These are phyloP conservation scores for Sarcoramphus papa DNA, from an alignment of 2,797 vertebrate genomes.

Conservation along the genomic window DNA sequence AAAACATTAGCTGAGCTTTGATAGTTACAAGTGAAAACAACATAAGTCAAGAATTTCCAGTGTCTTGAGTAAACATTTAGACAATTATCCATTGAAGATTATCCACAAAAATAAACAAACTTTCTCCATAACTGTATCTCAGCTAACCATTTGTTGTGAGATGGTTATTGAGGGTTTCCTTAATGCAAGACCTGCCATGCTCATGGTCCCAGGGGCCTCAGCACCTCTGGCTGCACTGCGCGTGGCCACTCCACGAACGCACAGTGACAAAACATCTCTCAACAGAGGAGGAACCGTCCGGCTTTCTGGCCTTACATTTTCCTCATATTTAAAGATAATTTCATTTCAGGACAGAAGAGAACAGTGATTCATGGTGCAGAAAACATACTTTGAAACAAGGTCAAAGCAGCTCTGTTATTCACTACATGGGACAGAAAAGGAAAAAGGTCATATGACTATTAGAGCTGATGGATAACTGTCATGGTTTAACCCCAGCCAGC, in stretches of 20 bases:
- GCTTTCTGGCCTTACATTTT: background rate
- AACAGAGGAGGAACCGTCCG: background rate
- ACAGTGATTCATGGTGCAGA: background rate
- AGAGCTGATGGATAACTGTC: background rate
- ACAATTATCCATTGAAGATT: background rate
- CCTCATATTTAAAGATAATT: background rate
- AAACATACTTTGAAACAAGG: background rate
- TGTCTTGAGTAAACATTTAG: too few species aligned
- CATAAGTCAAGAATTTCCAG: background rate
- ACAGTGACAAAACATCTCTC: background rate
- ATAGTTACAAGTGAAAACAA: background rate
- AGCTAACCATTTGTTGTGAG: background rate
- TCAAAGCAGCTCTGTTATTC: background rate
- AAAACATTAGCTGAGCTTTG: background rate
- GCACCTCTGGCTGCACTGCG: background rate
- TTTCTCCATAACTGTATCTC: background rate
- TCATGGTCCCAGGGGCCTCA: fast-evolving
- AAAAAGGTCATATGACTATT: background rate
- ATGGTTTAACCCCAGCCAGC: too few species aligned
- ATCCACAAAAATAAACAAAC: background rate
- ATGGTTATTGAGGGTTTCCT: background rate
- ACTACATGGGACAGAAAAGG: background rate
- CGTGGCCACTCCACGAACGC: fast-evolving
- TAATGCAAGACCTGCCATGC: background rate
- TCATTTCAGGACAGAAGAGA: background rate